These are phyloP conservation scores for Seira musarum DNA, from an alignment of 2,888 invertebrate genomes.

Conservation along the genomic window DNA sequence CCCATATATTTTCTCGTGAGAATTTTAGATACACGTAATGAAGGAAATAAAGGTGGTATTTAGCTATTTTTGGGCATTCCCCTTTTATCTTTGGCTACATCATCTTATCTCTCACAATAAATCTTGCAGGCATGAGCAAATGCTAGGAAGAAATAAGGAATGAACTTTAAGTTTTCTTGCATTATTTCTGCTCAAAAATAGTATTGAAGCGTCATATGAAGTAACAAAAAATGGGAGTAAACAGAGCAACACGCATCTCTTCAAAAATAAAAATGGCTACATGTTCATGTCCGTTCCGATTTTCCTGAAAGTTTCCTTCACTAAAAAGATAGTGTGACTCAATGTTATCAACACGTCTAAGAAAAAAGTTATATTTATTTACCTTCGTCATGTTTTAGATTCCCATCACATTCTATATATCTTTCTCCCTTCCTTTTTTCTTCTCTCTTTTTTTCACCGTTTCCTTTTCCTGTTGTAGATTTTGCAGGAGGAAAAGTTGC, in stretches of 20 bases:
- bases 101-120: constrained; percentile 2
- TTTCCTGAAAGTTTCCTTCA: background rate
- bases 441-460: constrained; percentile 35
- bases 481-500: constrained; percentile 19
- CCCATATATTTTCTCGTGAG: background rate
- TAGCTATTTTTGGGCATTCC: background rate
- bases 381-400: constrained; percentile 48
- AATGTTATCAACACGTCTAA: constrained; percentile 48
- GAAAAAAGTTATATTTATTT: constrained; percentile 25
- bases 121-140: background rate
- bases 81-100: background rate
- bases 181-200: background rate
- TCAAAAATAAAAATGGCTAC: background rate
- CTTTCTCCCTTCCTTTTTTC: constrained; percentile 24
- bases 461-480: constrained; percentile 55
- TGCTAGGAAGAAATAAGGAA: background rate
- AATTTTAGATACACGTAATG: background rate
- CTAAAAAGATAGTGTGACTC: constrained; percentile 27
- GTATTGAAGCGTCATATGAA: background rate
- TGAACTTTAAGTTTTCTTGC: no score
- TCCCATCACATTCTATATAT: constrained; percentile 54
- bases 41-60: constrained; percentile 4
- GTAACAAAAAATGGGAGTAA: background rate
- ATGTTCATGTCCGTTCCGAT: constrained; percentile 4
- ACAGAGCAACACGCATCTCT: constrained; percentile 11